Conservation (phyloP, 2,888 invertebrate genomes). For the Brassicogethes aeneus region DNA sequence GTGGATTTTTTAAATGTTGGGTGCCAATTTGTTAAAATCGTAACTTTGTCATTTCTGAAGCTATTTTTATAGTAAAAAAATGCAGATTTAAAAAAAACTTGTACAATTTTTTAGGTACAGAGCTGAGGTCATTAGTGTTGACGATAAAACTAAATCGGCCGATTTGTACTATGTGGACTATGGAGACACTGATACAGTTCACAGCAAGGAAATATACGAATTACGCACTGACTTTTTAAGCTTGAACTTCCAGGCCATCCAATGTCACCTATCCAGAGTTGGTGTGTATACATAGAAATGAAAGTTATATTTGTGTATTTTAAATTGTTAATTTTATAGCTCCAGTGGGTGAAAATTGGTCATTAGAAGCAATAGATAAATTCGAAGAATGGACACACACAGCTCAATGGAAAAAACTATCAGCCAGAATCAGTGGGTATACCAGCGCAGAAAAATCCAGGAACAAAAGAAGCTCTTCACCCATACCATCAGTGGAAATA, state of each 20-base stretch:
- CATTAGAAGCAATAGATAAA: conserved; percentile 51
- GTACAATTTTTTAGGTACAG: conserved; percentile 38
- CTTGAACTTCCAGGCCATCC: conserved; percentile 76
- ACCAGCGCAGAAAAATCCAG: conserved; percentile 44
- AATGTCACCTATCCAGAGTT: conserved; percentile 72
- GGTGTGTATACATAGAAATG: conserved; percentile 31
- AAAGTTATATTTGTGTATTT: neutral
- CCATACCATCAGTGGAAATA: conserved; percentile 69
- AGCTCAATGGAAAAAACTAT: conserved; percentile 72
- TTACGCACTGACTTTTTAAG: conserved; percentile 66
- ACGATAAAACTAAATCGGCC: conserved; percentile 54
- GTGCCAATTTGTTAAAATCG: too few relatives aligned
- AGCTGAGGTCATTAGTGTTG: conserved; percentile 58
- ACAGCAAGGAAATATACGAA: conserved; percentile 58
- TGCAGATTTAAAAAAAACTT: too few relatives aligned
- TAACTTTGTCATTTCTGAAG: too few relatives aligned
- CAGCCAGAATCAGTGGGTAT: conserved; percentile 67
- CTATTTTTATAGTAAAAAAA: too few relatives aligned
- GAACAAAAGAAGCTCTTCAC: conserved; percentile 55
- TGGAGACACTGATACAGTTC: conserved; percentile 69
- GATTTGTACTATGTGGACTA: conserved; percentile 81
- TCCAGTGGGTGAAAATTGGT: conserved; percentile 48
- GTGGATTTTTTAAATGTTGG: too few relatives aligned
- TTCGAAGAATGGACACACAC: conserved; percentile 66
- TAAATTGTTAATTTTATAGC: conserved; percentile 20